Evolutionary conservation across 2,888 invertebrate genomes (phyloP).

Genomic region (Clanis bilineata): DNA sequence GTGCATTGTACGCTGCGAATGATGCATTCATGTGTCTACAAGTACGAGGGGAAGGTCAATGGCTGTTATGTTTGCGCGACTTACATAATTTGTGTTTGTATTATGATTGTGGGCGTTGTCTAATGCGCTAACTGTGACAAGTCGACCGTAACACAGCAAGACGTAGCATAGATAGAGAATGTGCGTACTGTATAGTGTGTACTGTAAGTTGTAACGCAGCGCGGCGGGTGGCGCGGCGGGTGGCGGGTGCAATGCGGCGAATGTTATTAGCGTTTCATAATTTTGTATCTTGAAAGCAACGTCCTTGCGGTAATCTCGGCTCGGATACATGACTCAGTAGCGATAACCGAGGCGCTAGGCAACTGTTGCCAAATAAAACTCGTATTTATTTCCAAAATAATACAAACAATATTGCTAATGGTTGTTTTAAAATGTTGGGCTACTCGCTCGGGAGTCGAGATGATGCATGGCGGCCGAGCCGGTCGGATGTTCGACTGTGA

Average conservation of each 20-base stretch:
- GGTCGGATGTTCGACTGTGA: slow-evolving; percentile 23
- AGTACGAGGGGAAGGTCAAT: slow-evolving; percentile 65
- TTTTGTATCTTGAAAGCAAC: slow-evolving; percentile 60
- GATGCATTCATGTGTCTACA: slow-evolving; percentile 71
- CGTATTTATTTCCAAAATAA: slow-evolving; percentile 56
- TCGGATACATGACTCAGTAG: slow-evolving; percentile 64
- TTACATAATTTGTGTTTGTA: slow-evolving; percentile 68
- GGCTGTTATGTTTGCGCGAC: slow-evolving; percentile 62
- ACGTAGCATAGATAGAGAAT: slow-evolving; percentile 14
- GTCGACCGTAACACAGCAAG: background rate
- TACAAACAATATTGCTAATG: slow-evolving; percentile 46
- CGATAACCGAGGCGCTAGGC: slow-evolving; percentile 56
- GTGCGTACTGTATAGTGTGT: too few species aligned
- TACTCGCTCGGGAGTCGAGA: slow-evolving; percentile 20
- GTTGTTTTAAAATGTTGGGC: slow-evolving; percentile 34
- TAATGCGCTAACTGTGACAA: slow-evolving; percentile 30
- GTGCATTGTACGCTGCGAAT: slow-evolving; percentile 69
- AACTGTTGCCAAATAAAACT: slow-evolving; percentile 64
- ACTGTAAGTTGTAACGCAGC: background rate
- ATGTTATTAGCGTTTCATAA: slow-evolving; percentile 45
- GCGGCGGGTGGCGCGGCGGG: background rate
- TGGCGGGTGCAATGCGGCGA: slow-evolving; percentile 17
- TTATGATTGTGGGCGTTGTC: slow-evolving; percentile 55
- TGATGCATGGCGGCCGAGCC: slow-evolving; percentile 23
- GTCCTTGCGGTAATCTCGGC: slow-evolving; percentile 68